Conservation (phyloP, 2,113 vertebrate species). For the Pionites leucogaster region DNA sequence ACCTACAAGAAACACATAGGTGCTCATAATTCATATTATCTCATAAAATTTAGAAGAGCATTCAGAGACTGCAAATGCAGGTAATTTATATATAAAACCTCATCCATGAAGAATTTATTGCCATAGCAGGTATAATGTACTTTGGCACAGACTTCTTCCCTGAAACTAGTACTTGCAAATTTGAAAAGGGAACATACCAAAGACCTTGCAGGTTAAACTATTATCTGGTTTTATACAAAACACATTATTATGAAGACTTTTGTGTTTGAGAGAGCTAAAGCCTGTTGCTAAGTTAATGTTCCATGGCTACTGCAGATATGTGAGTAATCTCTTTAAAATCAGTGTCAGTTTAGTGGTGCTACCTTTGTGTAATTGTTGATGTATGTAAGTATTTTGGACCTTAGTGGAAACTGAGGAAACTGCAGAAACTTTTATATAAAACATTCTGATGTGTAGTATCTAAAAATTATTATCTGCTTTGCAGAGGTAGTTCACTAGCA, state of each 20-base stretch:
- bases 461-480: background rate
- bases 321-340: background rate
- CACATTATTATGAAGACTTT: background rate
- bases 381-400: background rate
- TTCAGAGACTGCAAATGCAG: slow-evolving; percentile 46
- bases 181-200: slow-evolving; percentile 6
- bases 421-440: background rate
- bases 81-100: slow-evolving; percentile 61
- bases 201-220: slow-evolving; percentile 10
- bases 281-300: background rate
- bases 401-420: background rate
- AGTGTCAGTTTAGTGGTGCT: background rate
- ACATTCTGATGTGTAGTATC: background rate
- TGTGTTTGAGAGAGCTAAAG: background rate
- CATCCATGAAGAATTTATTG: slow-evolving; percentile 69
- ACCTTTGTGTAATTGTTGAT: background rate
- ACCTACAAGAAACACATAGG: slow-evolving; percentile 15
- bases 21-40: slow-evolving; percentile 47
- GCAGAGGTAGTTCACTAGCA: background rate
- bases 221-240: slow-evolving; percentile 4
- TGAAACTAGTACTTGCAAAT: slow-evolving; percentile 11
- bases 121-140: slow-evolving; percentile 25
- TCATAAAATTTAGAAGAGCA: slow-evolving; percentile 49
- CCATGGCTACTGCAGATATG: background rate
- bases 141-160: slow-evolving; percentile 38